Evolutionary conservation across 2,888 invertebrate genomes (phyloP), one percentile per base, ranked within the genome.

Genomic region (Phyllotreta striolata): DNA sequence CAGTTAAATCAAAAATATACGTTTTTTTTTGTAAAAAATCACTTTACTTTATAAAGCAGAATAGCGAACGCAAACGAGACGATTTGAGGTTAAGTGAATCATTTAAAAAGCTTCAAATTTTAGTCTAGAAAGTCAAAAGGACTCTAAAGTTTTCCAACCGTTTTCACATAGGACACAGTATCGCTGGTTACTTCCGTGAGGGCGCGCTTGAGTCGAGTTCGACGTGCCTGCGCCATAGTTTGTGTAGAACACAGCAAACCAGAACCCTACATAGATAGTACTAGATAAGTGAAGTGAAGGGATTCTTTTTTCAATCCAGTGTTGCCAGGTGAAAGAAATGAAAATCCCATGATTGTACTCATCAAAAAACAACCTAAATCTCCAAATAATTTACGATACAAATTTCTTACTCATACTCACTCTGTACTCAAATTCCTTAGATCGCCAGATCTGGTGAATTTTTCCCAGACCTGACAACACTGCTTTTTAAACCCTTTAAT

Each of bases 201-300:
- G 80, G 94, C 93, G 81, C 93, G 89, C 83, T 93, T 89, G 84
- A 93, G 89, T 80, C 91, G 88, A 81, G 91, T 89, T 79, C 93
- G 89, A 80, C 93, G 90, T 80, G 90, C 90, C 87, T 93, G 92
- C 85, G 93, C 90, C 89, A 93, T 88, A 83, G 92, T 92, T 86
- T 92, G 91, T 85, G 93, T 92, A 85, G 92, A 92, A 86, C 93
- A 91, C 83, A 93, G 90, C 85, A 92, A 89, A 81, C 92, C 92
- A 89, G 91, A 90, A 78, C 82, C 83, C 80, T 81, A 79, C 73
- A 74, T 63, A 74, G 72, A 70, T 71, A 74, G 24, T 62, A 69
- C 59, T 14, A 12, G 12, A 10, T 52, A 14, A 52, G 38, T 52
- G 38, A 38, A 12, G 12, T 38, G 13, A 8, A 52, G 12, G 13